A percentile compares a stretch with the other conserved stretches of the same genome.
These are phyloP conservation scores for Ascaphus truei DNA, from an alignment of 2,113 vertebrate species.

Conservation along the genomic window DNA sequence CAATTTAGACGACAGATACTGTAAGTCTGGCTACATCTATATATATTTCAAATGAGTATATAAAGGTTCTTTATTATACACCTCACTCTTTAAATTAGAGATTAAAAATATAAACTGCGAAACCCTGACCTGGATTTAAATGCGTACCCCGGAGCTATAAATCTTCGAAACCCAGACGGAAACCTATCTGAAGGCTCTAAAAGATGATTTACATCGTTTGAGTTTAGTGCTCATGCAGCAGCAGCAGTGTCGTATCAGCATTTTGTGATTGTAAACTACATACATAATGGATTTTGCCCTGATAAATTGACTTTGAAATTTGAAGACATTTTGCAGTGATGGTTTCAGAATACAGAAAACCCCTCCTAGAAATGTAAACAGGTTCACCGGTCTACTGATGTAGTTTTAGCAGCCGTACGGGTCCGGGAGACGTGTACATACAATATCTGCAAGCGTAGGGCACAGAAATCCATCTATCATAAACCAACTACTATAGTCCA, in stretches of 20 bases:
- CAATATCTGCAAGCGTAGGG: too few species aligned
- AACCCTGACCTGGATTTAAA: neutral
- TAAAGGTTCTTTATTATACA: too few species aligned
- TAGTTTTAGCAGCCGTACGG: too few species aligned
- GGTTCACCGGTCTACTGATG: too few species aligned
- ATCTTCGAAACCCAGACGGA: conserved; percentile 5
- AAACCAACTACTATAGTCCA: too few species aligned
- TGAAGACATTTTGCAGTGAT: neutral
- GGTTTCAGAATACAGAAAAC: neutral
- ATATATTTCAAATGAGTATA: too few species aligned
- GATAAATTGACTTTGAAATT: neutral
- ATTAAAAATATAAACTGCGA: neutral
- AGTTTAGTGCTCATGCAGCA: neutral
- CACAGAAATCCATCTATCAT: too few species aligned
- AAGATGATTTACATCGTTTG: conserved; percentile 25
- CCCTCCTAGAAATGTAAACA: too few species aligned
- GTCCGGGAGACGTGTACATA: too few species aligned
- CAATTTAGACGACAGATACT: too few species aligned
- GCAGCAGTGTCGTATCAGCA: conserved; percentile 2
- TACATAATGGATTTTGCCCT: conserved; percentile 4
- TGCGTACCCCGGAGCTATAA: neutral
- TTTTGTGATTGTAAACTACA: neutral
- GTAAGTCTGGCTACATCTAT: too few species aligned
- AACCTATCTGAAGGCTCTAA: conserved; percentile 1
- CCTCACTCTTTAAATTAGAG: too few species aligned